Conservation (phyloP, 2,113 vertebrate genomes). For the Mormoops blainvillei region DNA sequence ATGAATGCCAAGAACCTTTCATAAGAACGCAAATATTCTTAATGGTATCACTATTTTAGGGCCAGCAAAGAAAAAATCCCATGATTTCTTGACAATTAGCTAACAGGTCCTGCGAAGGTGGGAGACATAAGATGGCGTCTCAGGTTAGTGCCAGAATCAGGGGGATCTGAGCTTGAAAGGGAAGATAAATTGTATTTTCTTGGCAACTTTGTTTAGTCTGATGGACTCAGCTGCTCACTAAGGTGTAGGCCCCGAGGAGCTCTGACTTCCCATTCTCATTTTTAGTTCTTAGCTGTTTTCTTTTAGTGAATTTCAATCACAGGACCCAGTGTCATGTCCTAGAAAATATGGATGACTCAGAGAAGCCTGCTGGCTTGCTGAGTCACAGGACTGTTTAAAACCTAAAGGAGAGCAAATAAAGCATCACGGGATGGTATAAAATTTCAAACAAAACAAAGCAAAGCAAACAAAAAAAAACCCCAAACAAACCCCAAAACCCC, state of each 20-base stretch:
- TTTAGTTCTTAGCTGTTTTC: not conserved
- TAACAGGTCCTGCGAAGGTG: not conserved
- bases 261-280: not conserved
- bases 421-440: not conserved
- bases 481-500: not conserved
- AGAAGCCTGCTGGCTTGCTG: not conserved
- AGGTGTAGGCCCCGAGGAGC: not conserved
- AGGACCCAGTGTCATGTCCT: not conserved
- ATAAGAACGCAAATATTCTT: not conserved
- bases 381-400: not conserved
- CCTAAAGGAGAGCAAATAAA: not conserved
- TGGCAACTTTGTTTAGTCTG: not conserved
- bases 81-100: not conserved
- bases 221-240: not conserved
- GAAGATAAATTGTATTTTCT: not conserved
- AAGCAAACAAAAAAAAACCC: not conserved
- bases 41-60: not conserved
- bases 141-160: not conserved
- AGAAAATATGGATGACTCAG: not conserved
- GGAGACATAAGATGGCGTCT: not conserved
- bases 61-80: not conserved
- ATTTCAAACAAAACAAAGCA: constrained; percentile 26
- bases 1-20: not conserved
- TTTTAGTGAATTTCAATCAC: not conserved
- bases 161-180: not conserved